Evolutionary conservation across 2,888 invertebrate genomes (phyloP).

Genomic region (Seira musarum): DNA sequence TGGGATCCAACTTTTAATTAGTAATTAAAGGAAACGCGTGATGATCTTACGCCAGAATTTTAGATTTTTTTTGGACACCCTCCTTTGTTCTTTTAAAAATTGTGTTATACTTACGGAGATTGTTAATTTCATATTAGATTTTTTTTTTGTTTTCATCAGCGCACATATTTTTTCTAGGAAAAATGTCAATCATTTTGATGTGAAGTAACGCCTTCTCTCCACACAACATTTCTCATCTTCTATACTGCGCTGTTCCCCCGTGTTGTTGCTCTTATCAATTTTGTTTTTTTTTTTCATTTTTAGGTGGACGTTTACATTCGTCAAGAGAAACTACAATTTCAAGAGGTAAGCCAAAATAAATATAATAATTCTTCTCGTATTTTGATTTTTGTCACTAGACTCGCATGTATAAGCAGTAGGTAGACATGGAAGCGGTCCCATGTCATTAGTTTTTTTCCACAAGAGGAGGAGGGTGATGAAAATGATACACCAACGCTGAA

Average conservation of each 20-base stretch:
- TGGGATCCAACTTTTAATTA: slow-evolving; percentile 58
- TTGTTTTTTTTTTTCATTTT: slow-evolving; percentile 65
- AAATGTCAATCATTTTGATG: slow-evolving; percentile 56
- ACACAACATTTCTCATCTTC: slow-evolving; percentile 24
- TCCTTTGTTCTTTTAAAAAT: no score
- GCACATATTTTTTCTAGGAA: slow-evolving; percentile 11
- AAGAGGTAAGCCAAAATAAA: slow-evolving; percentile 75
- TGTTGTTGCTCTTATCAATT: slow-evolving; percentile 4
- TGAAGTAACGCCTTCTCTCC: slow-evolving; percentile 46
- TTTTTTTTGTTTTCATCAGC: no score
- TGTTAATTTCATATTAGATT: no score
- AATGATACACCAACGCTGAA: no score
- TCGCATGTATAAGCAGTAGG: slow-evolving; percentile 9
- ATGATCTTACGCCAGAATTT: slow-evolving; percentile 37
- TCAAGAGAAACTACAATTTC: slow-evolving; percentile 79
- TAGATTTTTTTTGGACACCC: no score
- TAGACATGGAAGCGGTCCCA: slow-evolving; percentile 7
- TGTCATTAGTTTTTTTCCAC: slow-evolving; percentile 10
- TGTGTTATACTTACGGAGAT: no score
- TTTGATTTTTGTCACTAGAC: neutral
- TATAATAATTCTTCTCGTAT: neutral
- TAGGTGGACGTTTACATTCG: slow-evolving; percentile 87
- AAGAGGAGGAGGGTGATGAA: no score
- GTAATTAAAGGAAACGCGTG: slow-evolving; percentile 55
- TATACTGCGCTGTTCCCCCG: neutral